Evolutionary conservation across 1,140 invertebrate species (phyloP).

Genomic region (Aphelinus certus): DNA sequence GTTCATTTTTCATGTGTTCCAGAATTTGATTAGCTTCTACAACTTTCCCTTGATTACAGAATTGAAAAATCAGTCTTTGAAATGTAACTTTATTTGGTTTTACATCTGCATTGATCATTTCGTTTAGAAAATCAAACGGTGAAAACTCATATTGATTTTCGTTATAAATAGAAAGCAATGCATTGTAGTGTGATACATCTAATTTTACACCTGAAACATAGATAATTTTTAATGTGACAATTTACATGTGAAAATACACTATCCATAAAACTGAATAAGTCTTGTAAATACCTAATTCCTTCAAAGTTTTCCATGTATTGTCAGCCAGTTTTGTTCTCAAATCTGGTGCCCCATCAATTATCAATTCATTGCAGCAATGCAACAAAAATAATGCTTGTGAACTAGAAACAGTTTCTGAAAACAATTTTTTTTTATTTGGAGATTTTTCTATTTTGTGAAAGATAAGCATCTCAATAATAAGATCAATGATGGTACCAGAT

Average conservation of each 20-base stretch:
- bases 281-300: neutral
- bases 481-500: neutral
- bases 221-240: neutral
- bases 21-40: neutral
- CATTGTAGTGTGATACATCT: constrained; percentile 19
- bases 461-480: too few species aligned
- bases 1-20: neutral
- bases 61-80: constrained; percentile 7
- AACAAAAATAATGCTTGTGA: constrained; percentile 21
- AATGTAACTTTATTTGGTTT: constrained; percentile 11
- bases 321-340: neutral
- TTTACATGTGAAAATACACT: too few species aligned
- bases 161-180: constrained; percentile 12
- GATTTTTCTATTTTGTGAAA: too few species aligned
- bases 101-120: constrained; percentile 2
- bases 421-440: too few species aligned
- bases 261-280: too few species aligned
- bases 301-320: constrained; percentile 4
- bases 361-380: constrained; percentile 14
- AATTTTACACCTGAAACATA: constrained; percentile 3
- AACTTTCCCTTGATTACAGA: constrained; percentile 15
- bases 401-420: constrained; percentile 4
- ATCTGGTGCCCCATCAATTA: neutral
- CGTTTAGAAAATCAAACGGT: constrained; percentile 1
- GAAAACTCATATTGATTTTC: constrained; percentile 20